These are phyloP conservation scores for Notocelia uddmanniana DNA, from an alignment of 2,888 invertebrate species.

Conservation along the genomic window DNA sequence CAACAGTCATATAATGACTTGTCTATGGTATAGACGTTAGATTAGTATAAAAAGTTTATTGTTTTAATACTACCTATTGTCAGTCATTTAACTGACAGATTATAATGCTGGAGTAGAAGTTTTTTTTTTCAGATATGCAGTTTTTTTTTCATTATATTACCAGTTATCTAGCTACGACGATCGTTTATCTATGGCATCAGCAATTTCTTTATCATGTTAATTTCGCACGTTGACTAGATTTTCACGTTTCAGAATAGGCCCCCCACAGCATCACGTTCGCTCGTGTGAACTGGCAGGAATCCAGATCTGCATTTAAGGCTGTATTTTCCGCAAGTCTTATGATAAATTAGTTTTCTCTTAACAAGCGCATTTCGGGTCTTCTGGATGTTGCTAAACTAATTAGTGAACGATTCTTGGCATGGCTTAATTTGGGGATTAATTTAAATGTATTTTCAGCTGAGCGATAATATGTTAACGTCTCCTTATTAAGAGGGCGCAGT, in stretches of 20 bases:
- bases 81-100: no score
- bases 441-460: constrained; percentile 23
- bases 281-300: constrained; percentile 51
- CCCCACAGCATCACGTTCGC: constrained; percentile 48
- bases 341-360: constrained; percentile 45
- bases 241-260: constrained; percentile 43
- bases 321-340: constrained; percentile 48
- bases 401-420: constrained; percentile 37
- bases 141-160: no score
- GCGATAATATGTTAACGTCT: constrained; percentile 4
- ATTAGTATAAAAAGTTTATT: no score
- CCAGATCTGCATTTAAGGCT: constrained; percentile 55
- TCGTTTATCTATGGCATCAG: no score
- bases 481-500: no score
- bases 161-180: no score
- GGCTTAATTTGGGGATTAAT: constrained; percentile 32
- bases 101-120: no score
- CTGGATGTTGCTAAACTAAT: constrained; percentile 43
- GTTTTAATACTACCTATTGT: no score
- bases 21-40: no score
- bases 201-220: no score
- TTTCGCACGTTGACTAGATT: not conserved
- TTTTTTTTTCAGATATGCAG: no score
- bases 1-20: no score
- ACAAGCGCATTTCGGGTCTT: constrained; percentile 42